Conservation (phyloP, 2,888 invertebrate species). For the Meiosimyza decipiens region DNA sequence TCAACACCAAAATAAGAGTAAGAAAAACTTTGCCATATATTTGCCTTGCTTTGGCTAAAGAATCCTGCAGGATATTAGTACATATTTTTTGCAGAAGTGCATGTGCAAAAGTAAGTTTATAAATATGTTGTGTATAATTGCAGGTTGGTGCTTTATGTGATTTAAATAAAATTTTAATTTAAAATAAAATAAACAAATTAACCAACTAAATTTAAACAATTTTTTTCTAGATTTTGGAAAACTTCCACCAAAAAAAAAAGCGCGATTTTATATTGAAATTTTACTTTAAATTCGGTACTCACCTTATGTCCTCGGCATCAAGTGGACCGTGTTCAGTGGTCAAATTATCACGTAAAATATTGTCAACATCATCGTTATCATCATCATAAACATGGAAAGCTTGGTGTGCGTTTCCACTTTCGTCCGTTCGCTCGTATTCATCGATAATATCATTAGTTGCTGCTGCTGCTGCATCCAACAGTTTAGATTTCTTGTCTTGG, state of each 20-base stretch:
- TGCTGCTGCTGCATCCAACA: constrained; percentile 61
- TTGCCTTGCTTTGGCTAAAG: neutral
- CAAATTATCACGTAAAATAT: constrained; percentile 45
- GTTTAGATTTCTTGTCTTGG: constrained; percentile 65
- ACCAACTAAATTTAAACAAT: neutral
- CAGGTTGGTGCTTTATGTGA: constrained; percentile 13
- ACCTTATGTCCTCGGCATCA: constrained; percentile 62
- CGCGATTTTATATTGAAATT: neutral
- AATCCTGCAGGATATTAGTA: constrained; percentile 18
- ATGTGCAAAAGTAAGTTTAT: constrained; percentile 17
- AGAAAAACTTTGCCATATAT: constrained; percentile 14
- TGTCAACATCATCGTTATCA: constrained; percentile 50
- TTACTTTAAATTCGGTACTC: constrained; percentile 43
- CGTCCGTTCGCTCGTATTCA: constrained; percentile 48
- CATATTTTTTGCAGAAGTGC: neutral
- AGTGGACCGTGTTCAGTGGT: constrained; percentile 45
- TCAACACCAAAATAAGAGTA: constrained; percentile 21
- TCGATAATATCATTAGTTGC: constrained; percentile 55
- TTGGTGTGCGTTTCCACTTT: constrained; percentile 47
- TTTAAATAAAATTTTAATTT: constrained; percentile 3
- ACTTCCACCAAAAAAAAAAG: constrained; percentile 28
- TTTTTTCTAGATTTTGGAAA: neutral
- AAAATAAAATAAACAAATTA: neutral
- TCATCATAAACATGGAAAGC: constrained; percentile 49
- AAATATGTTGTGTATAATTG: constrained; percentile 9